phyloP scores from a whole-genome alignment of 2,888 invertebrate species.

The Microplitis manilae region DNA sequence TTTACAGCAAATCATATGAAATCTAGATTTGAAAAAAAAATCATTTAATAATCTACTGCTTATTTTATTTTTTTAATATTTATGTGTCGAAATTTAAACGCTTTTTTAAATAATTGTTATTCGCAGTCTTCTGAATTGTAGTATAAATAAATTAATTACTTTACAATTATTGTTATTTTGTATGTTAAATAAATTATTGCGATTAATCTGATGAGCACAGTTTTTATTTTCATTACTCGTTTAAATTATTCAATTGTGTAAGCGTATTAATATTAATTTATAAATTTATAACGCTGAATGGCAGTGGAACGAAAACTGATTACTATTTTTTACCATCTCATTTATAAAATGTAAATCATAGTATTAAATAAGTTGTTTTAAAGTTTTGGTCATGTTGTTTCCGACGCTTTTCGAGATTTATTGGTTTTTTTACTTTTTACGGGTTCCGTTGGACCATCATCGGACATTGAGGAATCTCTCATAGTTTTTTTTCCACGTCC shows the following conservation, averaged over 20 bases:
- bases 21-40: neutral
- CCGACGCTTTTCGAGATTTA: slow-evolving; percentile 61
- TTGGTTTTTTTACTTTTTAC: slow-evolving; percentile 61
- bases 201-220: neutral
- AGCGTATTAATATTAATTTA: neutral
- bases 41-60: neutral
- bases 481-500: slow-evolving; percentile 62
- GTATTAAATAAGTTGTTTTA: neutral
- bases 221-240: neutral
- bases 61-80: neutral
- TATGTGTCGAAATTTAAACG: neutral
- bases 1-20: neutral
- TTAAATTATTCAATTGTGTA: neutral
- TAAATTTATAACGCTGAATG: neutral
- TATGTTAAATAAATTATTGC: neutral
- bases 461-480: slow-evolving; percentile 64
- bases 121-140: neutral
- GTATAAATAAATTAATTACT: neutral
- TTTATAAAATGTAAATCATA: neutral
- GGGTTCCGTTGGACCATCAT: slow-evolving; percentile 60
- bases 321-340: neutral
- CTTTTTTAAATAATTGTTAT: neutral
- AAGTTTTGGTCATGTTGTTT: slow-evolving; percentile 56
- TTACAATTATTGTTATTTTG: neutral
- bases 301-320: neutral